Evolutionary conservation across 2,888 invertebrate species (phyloP), one percentile per base, ranked within the genome.

Genomic region (Amiota minor): DNA sequence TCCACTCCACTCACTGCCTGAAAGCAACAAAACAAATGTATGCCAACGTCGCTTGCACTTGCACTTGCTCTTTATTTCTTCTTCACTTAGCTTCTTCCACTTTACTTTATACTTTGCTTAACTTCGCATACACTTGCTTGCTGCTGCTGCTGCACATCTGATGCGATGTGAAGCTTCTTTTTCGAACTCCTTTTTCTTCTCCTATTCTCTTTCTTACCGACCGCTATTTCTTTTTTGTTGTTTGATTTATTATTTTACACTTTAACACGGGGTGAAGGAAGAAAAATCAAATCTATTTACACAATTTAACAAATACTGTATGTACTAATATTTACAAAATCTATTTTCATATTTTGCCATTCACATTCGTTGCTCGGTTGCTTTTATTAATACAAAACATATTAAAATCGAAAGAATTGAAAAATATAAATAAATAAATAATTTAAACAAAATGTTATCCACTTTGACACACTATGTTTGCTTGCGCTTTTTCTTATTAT

Each of bases 361-460:
- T 56, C 18, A 56, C 18, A 16, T 56, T 56, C 35, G 6, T 35
- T 35, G 6, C 35, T 35, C 35, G 20, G 8, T 56, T 56, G 18
- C 18, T 56, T 56, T 56, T 16, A n/a, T 56, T 56, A 14, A 18
- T 56, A 56, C 56, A n/a, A 56, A 56, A 56, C 56, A 56, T 18
- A 56, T 56, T 56, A 16, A 56, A 35, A 35, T 35, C 35, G 35
- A 35, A 35, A 35, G 35, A 35, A 35, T 35, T 8, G 35, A 4
- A 56, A 50, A 50, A 50, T 50, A n/a, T 12, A 50, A 50, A 12
- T 50, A 50, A 50, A 12, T 50, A 50, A 50, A 50, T n/a, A 9
- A 50, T n/a, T 35, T 35, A 35, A 35, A 50, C 14, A 50, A 50
- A 50, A 50, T 50, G 0, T 3, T n/a, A n/a, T 9, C 53, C 12